These are phyloP conservation scores for Turritopsis dohrnii DNA, from an alignment of 30 jellyfish, hydroid and myxozoan genomes.

Conservation along the genomic window DNA sequence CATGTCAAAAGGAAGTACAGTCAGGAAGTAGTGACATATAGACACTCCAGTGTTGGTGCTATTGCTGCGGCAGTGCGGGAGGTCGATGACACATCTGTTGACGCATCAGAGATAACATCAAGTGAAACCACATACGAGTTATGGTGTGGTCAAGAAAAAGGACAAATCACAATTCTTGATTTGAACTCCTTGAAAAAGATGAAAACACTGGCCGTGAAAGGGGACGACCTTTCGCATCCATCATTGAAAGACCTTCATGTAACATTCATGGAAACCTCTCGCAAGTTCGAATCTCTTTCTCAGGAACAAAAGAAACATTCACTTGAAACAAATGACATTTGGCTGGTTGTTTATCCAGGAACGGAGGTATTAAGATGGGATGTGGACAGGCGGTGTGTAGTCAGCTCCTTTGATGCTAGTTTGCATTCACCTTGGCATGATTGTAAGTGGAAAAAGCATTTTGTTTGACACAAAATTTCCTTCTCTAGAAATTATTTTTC, in stretches of 20 bases:
- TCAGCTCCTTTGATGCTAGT: conserved; percentile 57
- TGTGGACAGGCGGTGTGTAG: conserved; percentile 61
- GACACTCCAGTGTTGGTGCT: conserved; percentile 49
- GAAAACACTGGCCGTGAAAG: conserved; percentile 48
- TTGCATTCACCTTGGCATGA: conserved; percentile 42
- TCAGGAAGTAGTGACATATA: conserved; percentile 40
- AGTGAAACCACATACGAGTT: conserved; percentile 48
- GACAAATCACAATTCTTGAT: conserved; percentile 69
- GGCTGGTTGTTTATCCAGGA: conserved; percentile 94
- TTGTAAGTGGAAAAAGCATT: conserved; percentile 65
- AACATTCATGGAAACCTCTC: conserved; percentile 61
- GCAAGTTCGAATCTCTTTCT: conserved; percentile 33
- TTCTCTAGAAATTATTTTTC: neutral
- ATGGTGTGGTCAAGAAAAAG: conserved; percentile 96
- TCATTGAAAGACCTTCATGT: conserved; percentile 40
- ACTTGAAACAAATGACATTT: conserved; percentile 44
- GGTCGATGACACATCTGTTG: neutral
- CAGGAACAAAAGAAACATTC: neutral
- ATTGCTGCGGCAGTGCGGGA: conserved; percentile 38
- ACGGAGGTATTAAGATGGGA: conserved; percentile 77
- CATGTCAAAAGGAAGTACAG: conserved; percentile 40
- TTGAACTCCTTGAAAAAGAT: conserved; percentile 39
- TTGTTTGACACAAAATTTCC: neutral
- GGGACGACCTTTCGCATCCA: conserved; percentile 43
- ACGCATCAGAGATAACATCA: neutral